A percentile compares a stretch with the other conserved stretches of the same genome.
phyloP scores from a whole-genome alignment of 2,888 invertebrate species.

The Tetragonisca angustula region DNA sequence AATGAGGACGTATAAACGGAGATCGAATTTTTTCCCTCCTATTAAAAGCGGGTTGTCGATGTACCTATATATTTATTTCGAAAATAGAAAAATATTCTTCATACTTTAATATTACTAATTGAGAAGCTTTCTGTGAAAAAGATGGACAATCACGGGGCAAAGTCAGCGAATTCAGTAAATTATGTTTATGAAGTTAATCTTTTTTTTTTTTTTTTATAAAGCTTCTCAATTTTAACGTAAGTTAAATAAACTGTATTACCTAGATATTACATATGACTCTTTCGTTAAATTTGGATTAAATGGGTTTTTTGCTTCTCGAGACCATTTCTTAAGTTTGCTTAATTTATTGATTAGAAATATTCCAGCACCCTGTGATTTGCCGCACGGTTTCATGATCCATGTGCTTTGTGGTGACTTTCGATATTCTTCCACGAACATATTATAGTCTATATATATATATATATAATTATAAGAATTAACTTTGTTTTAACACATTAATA shows the following conservation, averaged over 20 bases:
- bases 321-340: constrained; percentile 96
- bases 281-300: constrained; percentile 94
- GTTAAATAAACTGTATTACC: constrained; percentile 80
- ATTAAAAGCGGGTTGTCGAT: constrained; percentile 97
- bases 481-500: neutral
- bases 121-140: too few relatives aligned
- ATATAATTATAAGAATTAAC: too few relatives aligned
- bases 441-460: too few relatives aligned
- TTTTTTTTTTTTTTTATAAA: neutral
- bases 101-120: neutral
- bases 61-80: constrained; percentile 85
- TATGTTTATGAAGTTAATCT: too few relatives aligned
- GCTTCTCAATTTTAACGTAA: neutral
- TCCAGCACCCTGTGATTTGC: constrained; percentile 97
- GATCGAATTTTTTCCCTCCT: constrained; percentile 98
- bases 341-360: constrained; percentile 98
- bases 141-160: too few relatives aligned
- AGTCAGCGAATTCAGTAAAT: too few relatives aligned
- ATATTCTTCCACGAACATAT: constrained; percentile 98
- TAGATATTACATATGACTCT: constrained; percentile 98
- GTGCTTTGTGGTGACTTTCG: constrained; percentile 96
- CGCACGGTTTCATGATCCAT: constrained; percentile 99
- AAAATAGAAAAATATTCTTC: constrained; percentile 9
- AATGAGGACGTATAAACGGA: constrained; percentile 95
- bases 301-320: constrained; percentile 93